Percentiles rank a stretch among this genome's conserved stretches.
Evolutionary conservation across 2,113 vertebrate genomes (phyloP).

Genomic region (Sander vitreus): DNA sequence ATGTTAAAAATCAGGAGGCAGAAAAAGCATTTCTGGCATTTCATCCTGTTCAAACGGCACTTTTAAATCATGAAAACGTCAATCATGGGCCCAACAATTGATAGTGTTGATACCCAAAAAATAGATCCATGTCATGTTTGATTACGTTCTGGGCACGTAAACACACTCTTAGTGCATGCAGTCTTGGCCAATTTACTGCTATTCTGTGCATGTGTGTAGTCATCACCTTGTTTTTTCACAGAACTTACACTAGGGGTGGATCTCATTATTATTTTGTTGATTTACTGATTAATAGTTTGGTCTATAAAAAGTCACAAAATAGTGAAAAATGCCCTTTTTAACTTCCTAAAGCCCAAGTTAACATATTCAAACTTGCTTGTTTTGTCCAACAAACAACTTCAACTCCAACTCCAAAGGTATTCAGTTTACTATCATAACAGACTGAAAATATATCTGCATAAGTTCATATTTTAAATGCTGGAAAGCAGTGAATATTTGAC

Average conservation of each 20-base stretch:
- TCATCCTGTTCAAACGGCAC: neutral
- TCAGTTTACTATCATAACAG: neutral
- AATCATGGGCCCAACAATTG: neutral
- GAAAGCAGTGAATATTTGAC: neutral
- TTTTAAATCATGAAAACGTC: neutral
- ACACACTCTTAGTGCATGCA: neutral
- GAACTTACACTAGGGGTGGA: neutral
- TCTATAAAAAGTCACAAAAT: neutral
- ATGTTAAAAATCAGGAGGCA: neutral
- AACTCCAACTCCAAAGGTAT: neutral
- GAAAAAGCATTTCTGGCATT: neutral
- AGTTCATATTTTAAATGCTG: neutral
- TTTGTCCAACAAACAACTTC: neutral
- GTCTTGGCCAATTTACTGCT: neutral
- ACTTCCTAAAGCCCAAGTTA: neutral
- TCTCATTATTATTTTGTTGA: neutral
- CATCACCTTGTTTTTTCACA: neutral
- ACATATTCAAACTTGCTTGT: neutral
- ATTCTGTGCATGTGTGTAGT: neutral
- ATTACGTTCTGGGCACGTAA: neutral
- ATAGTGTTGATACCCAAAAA: neutral
- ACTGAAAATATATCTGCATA: neutral
- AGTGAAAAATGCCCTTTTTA: neutral
- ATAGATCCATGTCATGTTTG: neutral
- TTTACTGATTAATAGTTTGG: neutral